These are phyloP conservation scores for Denticeps clupeoides DNA, from an alignment of 2,797 vertebrate species.

Conservation along the genomic window DNA sequence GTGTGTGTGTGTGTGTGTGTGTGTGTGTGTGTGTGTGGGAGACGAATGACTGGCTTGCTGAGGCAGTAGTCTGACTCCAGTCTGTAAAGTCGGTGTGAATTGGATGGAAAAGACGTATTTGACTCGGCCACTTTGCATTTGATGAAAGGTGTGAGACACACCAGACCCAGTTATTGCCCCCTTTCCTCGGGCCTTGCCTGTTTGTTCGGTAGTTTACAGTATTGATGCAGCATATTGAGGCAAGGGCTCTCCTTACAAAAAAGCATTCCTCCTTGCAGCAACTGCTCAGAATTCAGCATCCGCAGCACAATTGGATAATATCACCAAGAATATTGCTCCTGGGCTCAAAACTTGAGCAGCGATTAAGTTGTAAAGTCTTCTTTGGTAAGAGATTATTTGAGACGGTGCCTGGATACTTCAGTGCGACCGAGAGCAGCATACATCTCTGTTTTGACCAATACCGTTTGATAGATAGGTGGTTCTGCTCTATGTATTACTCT, in stretches of 20 bases:
- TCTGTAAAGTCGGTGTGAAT: too few species aligned
- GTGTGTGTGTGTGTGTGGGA: constrained; percentile 10
- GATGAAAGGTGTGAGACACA: not conserved
- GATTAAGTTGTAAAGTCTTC: not conserved
- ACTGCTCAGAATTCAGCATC: constrained; percentile 16
- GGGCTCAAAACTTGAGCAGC: too few species aligned
- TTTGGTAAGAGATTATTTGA: constrained; percentile 3
- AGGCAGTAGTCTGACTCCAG: constrained; percentile 10
- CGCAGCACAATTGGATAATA: too few species aligned
- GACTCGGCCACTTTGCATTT: too few species aligned
- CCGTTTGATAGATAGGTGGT: too few species aligned
- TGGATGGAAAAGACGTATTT: too few species aligned
- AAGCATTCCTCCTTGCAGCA: constrained; percentile 48
- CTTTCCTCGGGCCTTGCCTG: constrained; percentile 27
- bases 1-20: not conserved
- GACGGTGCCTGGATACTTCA: not conserved
- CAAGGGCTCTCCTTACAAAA: constrained; percentile 44
- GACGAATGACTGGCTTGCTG: constrained; percentile 8
- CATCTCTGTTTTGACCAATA: not conserved
- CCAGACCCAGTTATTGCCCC: not conserved
- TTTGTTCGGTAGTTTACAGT: constrained; percentile 39
- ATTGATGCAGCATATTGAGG: constrained; percentile 45
- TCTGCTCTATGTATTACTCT: constrained; percentile 8
- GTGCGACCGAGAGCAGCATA: not conserved
- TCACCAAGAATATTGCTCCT: too few species aligned